These are phyloP conservation scores for Lerista edwardsae DNA, from an alignment of 2,797 vertebrate genomes.

Conservation along the genomic window DNA sequence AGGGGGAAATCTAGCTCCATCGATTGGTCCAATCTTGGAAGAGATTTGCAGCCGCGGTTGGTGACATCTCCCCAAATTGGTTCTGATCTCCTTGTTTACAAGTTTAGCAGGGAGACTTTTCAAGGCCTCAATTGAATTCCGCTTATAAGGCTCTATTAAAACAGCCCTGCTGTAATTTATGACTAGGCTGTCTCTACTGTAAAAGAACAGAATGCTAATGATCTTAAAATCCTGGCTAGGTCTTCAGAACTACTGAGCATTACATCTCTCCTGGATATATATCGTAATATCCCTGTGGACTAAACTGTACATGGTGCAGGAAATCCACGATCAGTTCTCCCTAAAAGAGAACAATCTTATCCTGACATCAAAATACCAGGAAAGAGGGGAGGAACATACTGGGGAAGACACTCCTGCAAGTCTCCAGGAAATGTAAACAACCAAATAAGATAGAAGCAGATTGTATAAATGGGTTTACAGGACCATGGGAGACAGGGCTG, in stretches of 20 bases:
- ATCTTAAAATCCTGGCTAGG: slow-evolving; percentile 51
- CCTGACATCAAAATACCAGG: too few relatives aligned
- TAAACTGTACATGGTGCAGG: slow-evolving; percentile 21
- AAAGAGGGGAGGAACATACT: too few relatives aligned
- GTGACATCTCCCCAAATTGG: slow-evolving; percentile 50
- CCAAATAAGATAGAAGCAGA: too few relatives aligned
- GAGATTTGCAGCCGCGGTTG: slow-evolving; percentile 34
- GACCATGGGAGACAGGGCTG: too few relatives aligned
- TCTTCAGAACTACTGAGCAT: slow-evolving; percentile 58
- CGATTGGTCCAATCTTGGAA: slow-evolving; percentile 32
- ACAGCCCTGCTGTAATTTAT: slow-evolving; percentile 60
- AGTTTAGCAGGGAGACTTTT: slow-evolving; percentile 37
- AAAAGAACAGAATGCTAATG: slow-evolving; percentile 65
- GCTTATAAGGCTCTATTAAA: slow-evolving; percentile 55
- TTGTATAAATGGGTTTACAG: too few relatives aligned
- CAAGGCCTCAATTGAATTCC: slow-evolving; percentile 54
- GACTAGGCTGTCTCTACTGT: slow-evolving; percentile 31
- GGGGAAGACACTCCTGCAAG: too few relatives aligned
- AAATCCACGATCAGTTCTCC: neutral
- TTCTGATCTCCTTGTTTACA: slow-evolving; percentile 55
- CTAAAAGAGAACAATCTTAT: neutral
- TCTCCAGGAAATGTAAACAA: too few relatives aligned
- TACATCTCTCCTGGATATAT: slow-evolving; percentile 40
- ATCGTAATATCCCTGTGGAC: slow-evolving; percentile 43
- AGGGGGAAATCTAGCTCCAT: slow-evolving; percentile 12